These are phyloP conservation scores for Netelia melanura DNA, from an alignment of 2,888 invertebrate genomes.

Conservation along the genomic window DNA sequence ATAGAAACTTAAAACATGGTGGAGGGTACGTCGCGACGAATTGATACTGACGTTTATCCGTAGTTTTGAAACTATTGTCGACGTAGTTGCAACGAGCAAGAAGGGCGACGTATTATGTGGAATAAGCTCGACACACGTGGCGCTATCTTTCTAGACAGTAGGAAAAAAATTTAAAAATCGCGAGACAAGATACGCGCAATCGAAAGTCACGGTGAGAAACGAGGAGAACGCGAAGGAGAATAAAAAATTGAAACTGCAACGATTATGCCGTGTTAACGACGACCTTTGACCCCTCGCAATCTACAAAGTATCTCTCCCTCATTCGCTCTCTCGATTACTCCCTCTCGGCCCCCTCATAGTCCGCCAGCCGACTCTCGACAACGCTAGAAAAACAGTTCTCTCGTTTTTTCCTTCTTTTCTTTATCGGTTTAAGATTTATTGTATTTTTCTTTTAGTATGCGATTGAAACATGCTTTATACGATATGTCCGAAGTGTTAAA, in stretches of 20 bases:
- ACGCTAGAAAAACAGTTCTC: constrained; percentile 16
- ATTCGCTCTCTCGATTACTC: constrained; percentile 1
- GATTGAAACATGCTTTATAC: constrained; percentile 53
- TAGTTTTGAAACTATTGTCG: constrained; percentile 12
- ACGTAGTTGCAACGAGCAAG: not conserved
- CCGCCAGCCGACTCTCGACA: constrained; percentile 18
- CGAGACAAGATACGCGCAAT: constrained; percentile 31
- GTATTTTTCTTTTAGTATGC: constrained; percentile 3
- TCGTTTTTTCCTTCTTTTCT: constrained; percentile 18
- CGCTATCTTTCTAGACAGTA: constrained; percentile 19
- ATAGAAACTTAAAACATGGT: not conserved
- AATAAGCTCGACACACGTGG: no score
- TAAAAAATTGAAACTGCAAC: constrained; percentile 27
- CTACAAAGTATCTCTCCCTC: constrained; percentile 20
- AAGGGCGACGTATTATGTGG: not conserved
- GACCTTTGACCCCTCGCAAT: constrained; percentile 44
- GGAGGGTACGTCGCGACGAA: not conserved
- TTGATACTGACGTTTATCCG: constrained; percentile 22
- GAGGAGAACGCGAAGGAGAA: constrained; percentile 2
- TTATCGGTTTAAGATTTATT: constrained; percentile 51
- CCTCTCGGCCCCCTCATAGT: constrained; percentile 8
- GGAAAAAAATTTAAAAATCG: constrained; percentile 19
- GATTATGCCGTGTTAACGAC: constrained; percentile 38
- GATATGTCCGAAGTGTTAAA: constrained; percentile 8
- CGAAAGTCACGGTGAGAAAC: constrained; percentile 30